These are phyloP conservation scores for Peromyscus polionotus DNA, from an alignment of 2,113 vertebrate genomes.

Conservation along the genomic window DNA sequence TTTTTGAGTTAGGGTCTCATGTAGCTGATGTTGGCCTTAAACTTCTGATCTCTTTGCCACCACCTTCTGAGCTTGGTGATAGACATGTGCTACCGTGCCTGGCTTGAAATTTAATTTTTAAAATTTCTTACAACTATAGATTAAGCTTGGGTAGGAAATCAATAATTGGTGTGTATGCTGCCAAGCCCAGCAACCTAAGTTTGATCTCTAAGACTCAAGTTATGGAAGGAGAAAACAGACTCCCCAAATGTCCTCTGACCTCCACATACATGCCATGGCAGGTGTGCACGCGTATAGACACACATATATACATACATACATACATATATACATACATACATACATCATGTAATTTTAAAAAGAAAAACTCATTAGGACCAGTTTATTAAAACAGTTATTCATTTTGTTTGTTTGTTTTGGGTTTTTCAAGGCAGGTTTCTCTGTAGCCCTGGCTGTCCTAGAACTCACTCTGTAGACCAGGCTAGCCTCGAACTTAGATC, in stretches of 20 bases:
- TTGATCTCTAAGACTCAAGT: background rate
- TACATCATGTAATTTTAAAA: background rate
- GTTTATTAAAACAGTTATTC: constrained; percentile 23
- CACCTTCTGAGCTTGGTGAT: background rate
- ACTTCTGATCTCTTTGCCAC: background rate
- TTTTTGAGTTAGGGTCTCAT: background rate
- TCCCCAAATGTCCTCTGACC: background rate
- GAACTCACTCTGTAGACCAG: background rate
- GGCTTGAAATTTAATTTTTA: background rate
- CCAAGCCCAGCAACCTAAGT: background rate
- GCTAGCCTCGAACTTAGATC: background rate
- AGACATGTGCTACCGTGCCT: background rate
- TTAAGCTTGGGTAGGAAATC: background rate
- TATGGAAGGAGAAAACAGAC: background rate
- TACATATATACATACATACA: background rate
- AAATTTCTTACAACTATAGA: background rate
- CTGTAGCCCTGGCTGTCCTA: background rate
- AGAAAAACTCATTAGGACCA: background rate
- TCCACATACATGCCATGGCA: background rate
- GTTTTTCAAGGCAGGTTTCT: background rate
- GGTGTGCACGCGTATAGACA: background rate
- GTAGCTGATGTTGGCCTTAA: background rate
- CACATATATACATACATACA: background rate
- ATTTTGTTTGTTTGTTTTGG: background rate
- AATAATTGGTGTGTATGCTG: background rate